Conservation (phyloP, 2,888 invertebrate genomes). For the Cabera pusaria region DNA sequence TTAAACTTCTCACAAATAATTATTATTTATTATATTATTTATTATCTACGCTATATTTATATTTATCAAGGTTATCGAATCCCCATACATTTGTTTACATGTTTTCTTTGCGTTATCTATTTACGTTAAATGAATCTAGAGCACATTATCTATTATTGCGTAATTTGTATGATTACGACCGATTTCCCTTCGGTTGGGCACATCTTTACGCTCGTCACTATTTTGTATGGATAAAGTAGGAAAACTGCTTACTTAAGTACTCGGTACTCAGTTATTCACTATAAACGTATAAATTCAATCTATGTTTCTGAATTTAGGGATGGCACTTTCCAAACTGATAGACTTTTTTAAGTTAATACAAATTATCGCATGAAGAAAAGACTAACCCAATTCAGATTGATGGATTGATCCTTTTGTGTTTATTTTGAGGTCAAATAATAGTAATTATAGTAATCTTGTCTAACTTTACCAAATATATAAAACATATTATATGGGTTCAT, state of each 20-base stretch:
- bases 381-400: no score
- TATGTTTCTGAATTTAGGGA: no score
- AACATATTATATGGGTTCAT: no score
- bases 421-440: no score
- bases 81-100: conserved; percentile 28
- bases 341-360: no score
- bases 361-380: no score
- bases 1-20: no score
- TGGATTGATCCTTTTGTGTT: no score
- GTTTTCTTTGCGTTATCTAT: conserved; percentile 30
- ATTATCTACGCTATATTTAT: conserved; percentile 2
- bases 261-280: neutral
- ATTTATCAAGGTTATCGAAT: conserved; percentile 26
- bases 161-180: conserved; percentile 39
- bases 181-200: conserved; percentile 32
- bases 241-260: conserved; percentile 1
- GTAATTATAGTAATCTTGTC: no score
- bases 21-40: no score
- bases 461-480: no score
- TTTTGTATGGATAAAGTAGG: conserved; percentile 13
- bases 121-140: conserved; percentile 42
- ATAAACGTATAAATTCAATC: neutral
- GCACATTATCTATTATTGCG: conserved; percentile 43
- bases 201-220: conserved; percentile 19
- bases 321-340: no score